Conservation (phyloP, 2,888 invertebrate species). For the Pecten maximus region DNA sequence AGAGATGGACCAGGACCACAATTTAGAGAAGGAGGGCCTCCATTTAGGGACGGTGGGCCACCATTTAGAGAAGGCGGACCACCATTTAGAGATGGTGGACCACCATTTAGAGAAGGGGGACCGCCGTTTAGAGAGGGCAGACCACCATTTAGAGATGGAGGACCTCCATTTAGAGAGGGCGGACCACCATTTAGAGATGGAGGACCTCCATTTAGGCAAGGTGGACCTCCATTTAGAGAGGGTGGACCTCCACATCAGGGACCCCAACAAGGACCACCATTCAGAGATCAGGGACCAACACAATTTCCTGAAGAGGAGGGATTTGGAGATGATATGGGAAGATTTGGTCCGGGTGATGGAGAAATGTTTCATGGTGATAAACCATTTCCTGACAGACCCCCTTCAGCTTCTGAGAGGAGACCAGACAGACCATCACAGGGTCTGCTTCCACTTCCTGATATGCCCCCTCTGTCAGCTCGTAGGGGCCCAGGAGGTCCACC, state of each 20-base stretch:
- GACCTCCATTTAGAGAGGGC: neutral
- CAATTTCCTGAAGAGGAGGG: conserved; percentile 22
- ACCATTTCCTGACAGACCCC: neutral
- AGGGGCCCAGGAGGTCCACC: neutral
- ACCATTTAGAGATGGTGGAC: neutral
- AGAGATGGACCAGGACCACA: neutral
- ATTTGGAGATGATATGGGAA: neutral
- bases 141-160: conserved; percentile 40
- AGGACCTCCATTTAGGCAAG: neutral
- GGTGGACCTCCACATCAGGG: neutral
- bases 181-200: conserved; percentile 33
- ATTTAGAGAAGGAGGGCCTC: conserved; percentile 17
- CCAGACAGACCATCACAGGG: neutral
- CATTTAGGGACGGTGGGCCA: neutral
- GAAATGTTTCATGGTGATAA: neutral
- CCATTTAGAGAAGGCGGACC: neutral
- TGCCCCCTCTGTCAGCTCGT: neutral
- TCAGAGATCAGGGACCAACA: neutral
- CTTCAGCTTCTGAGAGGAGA: neutral
- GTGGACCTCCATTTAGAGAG: neutral
- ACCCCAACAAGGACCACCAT: neutral
- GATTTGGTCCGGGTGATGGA: conserved; percentile 27
- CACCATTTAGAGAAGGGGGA: neutral
- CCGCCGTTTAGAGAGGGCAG: conserved; percentile 4
- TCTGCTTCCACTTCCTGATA: conserved; percentile 7